Evolutionary conservation across 1,140 invertebrate species (phyloP).

Genomic region (Rhopalosiphum maidis): DNA sequence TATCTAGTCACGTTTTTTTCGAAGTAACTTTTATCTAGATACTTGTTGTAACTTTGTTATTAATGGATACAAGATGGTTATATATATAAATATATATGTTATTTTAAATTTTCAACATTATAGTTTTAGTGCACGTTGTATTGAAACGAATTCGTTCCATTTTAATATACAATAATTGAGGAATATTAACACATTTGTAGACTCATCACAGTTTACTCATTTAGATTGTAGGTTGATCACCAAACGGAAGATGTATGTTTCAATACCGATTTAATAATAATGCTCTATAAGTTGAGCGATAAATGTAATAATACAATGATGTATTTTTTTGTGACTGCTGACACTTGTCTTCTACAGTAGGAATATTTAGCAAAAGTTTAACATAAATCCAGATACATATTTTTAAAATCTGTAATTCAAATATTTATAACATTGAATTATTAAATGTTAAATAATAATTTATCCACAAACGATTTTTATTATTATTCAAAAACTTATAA

Average conservation of each 20-base stretch:
- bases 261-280: too few species aligned
- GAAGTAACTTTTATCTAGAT: background rate
- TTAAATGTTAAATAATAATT: background rate
- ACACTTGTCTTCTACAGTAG: background rate
- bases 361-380: background rate
- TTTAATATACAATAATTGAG: background rate
- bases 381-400: too few species aligned
- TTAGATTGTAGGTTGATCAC: background rate
- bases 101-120: background rate
- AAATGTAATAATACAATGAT: background rate
- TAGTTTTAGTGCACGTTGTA: too few species aligned
- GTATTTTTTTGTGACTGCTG: background rate
- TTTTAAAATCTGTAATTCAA: background rate
- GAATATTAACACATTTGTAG: background rate
- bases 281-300: background rate
- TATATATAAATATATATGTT: background rate
- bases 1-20: background rate
- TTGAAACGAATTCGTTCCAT: background rate
- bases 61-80: background rate
- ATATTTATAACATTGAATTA: background rate
- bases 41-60: background rate
- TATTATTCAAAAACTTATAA: background rate
- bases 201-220: background rate
- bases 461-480: background rate
- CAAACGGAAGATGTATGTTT: background rate